Percentiles rank a stretch among this genome's conserved stretches.
phyloP scores from a whole-genome alignment of 2,797 vertebrate genomes.

The Paguma larvata region DNA sequence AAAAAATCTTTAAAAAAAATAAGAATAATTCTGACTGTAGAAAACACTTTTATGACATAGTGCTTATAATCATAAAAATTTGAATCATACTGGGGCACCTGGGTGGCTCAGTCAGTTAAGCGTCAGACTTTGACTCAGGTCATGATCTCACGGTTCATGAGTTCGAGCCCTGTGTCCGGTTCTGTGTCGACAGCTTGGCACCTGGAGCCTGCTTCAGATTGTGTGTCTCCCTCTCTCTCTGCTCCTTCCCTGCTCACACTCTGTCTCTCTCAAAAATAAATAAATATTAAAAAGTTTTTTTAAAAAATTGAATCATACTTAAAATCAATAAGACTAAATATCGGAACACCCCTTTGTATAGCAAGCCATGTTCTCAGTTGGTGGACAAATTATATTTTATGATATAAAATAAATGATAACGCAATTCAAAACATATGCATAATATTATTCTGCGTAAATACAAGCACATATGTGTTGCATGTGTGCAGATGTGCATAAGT shows the following conservation, averaged over 20 bases:
- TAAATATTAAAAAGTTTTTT: too few relatives aligned
- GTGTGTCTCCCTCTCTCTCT: too few relatives aligned
- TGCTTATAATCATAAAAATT: neutral
- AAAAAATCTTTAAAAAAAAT: neutral
- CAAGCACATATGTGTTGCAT: neutral
- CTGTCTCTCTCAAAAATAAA: too few relatives aligned
- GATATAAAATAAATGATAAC: neutral
- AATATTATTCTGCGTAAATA: accelerated
- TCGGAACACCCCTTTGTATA: neutral
- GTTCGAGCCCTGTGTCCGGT: accelerated
- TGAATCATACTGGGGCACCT: neutral
- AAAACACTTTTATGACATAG: neutral
- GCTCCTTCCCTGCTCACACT: too few relatives aligned
- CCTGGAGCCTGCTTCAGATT: too few relatives aligned
- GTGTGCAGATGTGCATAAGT: too few relatives aligned
- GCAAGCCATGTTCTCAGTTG: neutral
- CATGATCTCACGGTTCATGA: too few relatives aligned
- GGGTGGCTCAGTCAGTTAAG: too few relatives aligned
- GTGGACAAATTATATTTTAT: neutral
- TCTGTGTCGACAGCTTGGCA: too few relatives aligned
- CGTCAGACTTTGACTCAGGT: too few relatives aligned
- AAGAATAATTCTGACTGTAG: neutral
- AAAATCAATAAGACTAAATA: neutral
- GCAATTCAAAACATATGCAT: neutral
- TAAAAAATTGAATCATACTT: neutral